Percentiles rank a stretch among this genome's conserved stretches.
Conservation (phyloP, 2,888 invertebrate genomes). For the Synanthedon tipuliformis region DNA sequence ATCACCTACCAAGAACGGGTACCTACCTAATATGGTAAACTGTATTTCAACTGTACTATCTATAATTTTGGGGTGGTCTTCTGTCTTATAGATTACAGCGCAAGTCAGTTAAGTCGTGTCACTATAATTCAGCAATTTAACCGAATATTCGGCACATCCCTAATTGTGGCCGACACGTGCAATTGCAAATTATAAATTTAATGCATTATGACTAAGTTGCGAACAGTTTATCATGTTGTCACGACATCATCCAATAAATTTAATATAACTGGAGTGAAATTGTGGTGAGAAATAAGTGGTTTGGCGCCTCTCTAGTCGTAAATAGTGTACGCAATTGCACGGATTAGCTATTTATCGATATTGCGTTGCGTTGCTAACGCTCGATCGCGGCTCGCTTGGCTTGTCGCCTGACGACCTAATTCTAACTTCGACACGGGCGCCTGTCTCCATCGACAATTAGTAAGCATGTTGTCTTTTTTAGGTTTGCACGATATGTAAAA, state of each 20-base stretch:
- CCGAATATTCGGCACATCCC: background rate
- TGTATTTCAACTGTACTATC: too few relatives aligned
- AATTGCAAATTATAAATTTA: background rate
- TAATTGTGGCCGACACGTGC: background rate
- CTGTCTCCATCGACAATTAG: constrained; percentile 42
- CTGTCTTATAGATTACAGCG: too few relatives aligned
- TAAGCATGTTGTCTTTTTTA: constrained; percentile 30
- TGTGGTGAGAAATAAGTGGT: constrained; percentile 10
- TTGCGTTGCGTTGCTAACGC: constrained; percentile 21
- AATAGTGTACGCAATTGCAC: constrained; percentile 15
- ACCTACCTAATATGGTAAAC: too few relatives aligned
- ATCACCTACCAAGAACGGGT: too few relatives aligned
- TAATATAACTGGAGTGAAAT: background rate
- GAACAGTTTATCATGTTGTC: background rate
- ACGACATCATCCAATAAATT: background rate
- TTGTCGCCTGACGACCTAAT: constrained; percentile 41
- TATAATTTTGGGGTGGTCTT: too few relatives aligned
- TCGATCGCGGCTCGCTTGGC: constrained; percentile 28
- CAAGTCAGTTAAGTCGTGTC: too few relatives aligned
- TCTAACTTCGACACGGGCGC: constrained; percentile 31
- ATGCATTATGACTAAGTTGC: background rate
- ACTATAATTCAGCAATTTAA: too few relatives aligned
- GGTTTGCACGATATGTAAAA: constrained; percentile 11
- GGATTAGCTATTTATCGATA: constrained; percentile 39
- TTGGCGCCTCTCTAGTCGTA: constrained; percentile 18